These are phyloP conservation scores for Brachionus rubens DNA, from an alignment of 1,140 invertebrate genomes.

Conservation along the genomic window DNA sequence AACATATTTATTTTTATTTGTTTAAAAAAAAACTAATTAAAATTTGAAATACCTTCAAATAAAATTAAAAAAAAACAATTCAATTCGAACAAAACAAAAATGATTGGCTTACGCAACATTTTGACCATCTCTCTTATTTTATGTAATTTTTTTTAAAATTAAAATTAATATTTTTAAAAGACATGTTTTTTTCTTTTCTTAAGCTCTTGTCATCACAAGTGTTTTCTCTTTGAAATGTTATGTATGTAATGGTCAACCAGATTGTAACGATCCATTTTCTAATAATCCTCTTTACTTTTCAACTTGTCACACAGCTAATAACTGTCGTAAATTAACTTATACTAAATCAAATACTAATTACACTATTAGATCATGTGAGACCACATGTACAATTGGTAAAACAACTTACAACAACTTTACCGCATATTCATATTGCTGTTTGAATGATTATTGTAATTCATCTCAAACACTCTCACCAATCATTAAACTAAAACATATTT, in stretches of 20 bases:
- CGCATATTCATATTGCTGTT: background rate
- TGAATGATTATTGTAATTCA: constrained; percentile 2
- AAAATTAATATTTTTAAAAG: too few species aligned
- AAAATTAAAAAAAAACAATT: too few species aligned
- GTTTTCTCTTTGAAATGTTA: background rate
- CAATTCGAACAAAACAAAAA: too few species aligned
- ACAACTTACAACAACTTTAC: background rate
- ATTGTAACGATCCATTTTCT: constrained; percentile 11
- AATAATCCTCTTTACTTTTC: background rate
- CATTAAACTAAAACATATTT: too few species aligned
- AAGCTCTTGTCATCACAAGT: background rate
- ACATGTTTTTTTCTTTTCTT: too few species aligned
- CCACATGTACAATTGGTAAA: background rate
- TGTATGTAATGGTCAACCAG: background rate
- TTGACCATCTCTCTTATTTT: too few species aligned
- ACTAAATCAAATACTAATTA: background rate
- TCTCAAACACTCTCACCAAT: too few species aligned
- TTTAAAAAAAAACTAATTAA: too few species aligned
- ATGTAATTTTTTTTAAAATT: too few species aligned
- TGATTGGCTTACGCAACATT: too few species aligned
- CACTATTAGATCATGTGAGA: constrained; percentile 6
- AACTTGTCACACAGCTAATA: background rate
- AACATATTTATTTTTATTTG: too few species aligned
- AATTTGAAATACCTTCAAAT: too few species aligned
- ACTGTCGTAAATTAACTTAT: background rate